Evolutionary conservation across 1,140 invertebrate genomes (phyloP).

Genomic region (Thalassaphorura encarpata): DNA sequence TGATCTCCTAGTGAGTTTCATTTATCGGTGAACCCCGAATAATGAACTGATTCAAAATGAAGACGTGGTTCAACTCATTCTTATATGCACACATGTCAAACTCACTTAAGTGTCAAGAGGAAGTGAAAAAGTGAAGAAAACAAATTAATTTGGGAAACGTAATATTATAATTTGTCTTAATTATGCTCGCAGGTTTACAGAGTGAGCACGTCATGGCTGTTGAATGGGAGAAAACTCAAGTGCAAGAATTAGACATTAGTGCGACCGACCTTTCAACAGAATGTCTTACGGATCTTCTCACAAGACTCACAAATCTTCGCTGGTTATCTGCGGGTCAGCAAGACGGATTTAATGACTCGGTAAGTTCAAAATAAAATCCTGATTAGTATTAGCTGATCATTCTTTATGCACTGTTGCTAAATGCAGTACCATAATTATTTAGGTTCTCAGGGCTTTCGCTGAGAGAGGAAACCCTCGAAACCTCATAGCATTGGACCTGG

Average conservation of each 20-base stretch:
- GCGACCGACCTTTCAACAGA: conserved; percentile 91
- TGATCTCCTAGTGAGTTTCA: no score
- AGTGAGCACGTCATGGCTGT: conserved; percentile 85
- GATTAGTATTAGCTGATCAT: no score
- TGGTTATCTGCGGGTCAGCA: conserved; percentile 91
- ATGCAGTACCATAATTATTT: neutral
- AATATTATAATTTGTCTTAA: no score
- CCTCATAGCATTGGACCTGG: conserved; percentile 81
- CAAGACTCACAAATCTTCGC: conserved; percentile 70
- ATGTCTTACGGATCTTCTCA: conserved; percentile 85
- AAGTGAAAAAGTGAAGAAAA: no score
- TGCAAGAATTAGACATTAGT: conserved; percentile 93
- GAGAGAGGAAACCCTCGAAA: conserved; percentile 75
- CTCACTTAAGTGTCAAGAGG: no score
- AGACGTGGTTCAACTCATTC: no score
- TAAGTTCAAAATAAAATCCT: conserved; percentile 34
- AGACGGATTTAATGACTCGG: conserved; percentile 93
- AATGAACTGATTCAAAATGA: neutral
- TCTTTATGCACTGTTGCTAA: neutral
- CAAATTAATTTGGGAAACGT: no score
- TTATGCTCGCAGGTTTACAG: conserved; percentile 47
- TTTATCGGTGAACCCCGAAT: neutral
- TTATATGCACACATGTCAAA: no score
- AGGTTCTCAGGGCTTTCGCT: conserved; percentile 77
- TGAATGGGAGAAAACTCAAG: conserved; percentile 91